These are phyloP conservation scores for Corvus hawaiiensis DNA, from an alignment of 2,113 vertebrate species.

Conservation along the genomic window DNA sequence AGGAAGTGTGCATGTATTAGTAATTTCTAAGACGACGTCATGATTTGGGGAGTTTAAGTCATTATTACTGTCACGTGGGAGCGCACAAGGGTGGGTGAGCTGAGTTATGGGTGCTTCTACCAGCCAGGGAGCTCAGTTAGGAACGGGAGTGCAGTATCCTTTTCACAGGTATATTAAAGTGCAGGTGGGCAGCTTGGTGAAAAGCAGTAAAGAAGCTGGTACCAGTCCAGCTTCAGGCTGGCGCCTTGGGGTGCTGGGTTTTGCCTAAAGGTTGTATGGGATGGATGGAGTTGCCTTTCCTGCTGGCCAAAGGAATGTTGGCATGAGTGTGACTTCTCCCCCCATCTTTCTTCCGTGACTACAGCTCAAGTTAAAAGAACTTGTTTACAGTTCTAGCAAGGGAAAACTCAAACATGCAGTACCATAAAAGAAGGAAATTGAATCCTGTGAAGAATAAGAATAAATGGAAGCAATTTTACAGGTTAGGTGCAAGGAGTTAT, in stretches of 20 bases:
- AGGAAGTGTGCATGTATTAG: neutral
- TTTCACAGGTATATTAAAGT: rapidly evolving
- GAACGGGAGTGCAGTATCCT: too few relatives aligned
- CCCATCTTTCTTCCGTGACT: neutral
- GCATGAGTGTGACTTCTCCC: neutral
- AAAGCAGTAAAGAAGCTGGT: neutral
- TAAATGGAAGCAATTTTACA: neutral
- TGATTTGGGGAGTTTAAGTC: neutral
- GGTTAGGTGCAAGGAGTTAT: neutral
- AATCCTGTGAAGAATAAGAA: neutral
- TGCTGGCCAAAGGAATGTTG: neutral
- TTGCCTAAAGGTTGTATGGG: neutral
- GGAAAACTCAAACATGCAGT: neutral
- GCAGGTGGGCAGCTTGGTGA: neutral
- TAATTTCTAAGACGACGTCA: neutral
- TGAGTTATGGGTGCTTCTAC: neutral
- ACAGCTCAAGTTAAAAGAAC: neutral
- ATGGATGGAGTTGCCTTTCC: neutral
- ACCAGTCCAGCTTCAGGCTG: neutral
- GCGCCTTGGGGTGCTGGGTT: neutral
- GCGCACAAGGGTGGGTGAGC: neutral
- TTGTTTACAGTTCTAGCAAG: neutral
- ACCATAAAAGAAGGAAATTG: neutral
- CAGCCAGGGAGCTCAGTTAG: neutral
- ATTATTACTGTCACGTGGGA: neutral